Base-by-base conservation (phyloP, 1,140 invertebrate species). In the Acromyrmex echinatior region DNA sequence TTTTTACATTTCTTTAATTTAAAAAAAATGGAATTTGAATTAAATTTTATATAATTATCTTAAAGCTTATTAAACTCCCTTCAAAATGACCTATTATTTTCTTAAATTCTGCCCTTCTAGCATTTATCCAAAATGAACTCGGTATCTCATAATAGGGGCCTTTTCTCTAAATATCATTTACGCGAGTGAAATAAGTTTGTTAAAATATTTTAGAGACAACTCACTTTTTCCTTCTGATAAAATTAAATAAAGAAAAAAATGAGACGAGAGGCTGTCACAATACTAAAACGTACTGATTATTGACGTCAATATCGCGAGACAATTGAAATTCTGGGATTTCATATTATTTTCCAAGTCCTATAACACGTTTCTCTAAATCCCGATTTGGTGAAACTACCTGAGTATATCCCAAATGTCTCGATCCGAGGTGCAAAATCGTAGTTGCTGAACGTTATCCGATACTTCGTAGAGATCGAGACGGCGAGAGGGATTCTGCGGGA, bases 371-470 rank as follows among this genome's bases (percentile, higher is more conserved):
- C 31, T 21, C 5, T 10, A 73, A 73, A 73, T 73, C 45, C 35
- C 21, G 21, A 21, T 16, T 58, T 39, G n/a, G 25, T 16, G 14
- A 18, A 60, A 71, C 35, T 58, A 45, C 9, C 31, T n/a, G 66
- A 81, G 21, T 31, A 39, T 35, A 71, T 60, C 12, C 71, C 53
- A 35, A 82, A 35, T 12, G 6, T 73, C 35, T 60, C 31, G 65
- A 39, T 71, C 12, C 51, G 68, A 84, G 80, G 80, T 84, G 80
- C 80, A 56, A 84, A 76, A 62, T 84, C 80, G 80, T 63, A 74
- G 45, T 45, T 74, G 56, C 56, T n/a, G 56, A 35, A 82, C 68
- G 35, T 84, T 84, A 84, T 49, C 58, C 80, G 70, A 84, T 76
- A 84, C 39, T 60, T 84, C 12, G 49, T n/a, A 16, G 28, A 62